phyloP scores from a whole-genome alignment of 1,140 invertebrate species.

The Tyrophagus putrescentiae region DNA sequence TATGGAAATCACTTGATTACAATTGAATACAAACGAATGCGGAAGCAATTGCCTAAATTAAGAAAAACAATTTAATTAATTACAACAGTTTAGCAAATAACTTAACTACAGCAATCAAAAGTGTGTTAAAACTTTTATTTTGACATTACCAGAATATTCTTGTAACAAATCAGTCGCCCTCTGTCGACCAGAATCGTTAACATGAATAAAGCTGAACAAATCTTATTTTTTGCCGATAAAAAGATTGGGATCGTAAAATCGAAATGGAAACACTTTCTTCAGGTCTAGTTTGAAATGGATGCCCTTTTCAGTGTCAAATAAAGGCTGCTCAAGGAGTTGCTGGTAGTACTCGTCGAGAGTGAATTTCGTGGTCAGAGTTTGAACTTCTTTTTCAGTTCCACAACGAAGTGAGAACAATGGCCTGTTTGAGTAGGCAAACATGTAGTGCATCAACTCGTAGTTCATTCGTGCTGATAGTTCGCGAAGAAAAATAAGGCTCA shows the following conservation, averaged over 20 bases:
- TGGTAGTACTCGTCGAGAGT: background rate
- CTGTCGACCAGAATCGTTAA: no score
- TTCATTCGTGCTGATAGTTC: background rate
- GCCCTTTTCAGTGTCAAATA: background rate
- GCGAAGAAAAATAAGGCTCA: background rate
- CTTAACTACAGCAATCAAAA: no score
- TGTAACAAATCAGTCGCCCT: no score
- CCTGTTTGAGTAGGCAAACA: background rate
- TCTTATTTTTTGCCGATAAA: background rate
- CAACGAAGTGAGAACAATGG: background rate
- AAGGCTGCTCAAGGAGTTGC: background rate
- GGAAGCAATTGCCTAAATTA: no score
- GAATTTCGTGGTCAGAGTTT: background rate
- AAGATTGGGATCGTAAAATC: background rate
- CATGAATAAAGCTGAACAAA: no score
- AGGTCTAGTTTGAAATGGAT: background rate
- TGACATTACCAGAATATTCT: no score
- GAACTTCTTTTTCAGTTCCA: background rate
- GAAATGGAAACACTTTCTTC: background rate
- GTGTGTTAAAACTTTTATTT: no score
- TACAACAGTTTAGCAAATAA: no score
- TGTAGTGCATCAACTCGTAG: background rate
- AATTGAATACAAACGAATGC: no score
- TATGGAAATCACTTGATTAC: no score
- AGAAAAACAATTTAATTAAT: no score